phyloP scores from a whole-genome alignment of 2,888 invertebrate genomes.

The Acanthopleura granulata region DNA sequence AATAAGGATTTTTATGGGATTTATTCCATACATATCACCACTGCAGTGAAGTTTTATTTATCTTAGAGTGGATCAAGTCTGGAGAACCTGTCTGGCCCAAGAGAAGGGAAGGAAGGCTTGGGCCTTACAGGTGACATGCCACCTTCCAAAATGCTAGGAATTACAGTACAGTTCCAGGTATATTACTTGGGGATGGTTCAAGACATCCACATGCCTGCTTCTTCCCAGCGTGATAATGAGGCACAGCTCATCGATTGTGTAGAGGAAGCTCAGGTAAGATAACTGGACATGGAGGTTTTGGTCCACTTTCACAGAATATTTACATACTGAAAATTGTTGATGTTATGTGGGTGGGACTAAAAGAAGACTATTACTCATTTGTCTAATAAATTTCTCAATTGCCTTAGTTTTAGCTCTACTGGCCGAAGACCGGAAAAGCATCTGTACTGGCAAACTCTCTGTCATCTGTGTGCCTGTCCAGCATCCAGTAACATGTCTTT shows the following conservation, averaged over 20 bases:
- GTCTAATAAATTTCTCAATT: no score
- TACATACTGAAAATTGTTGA: no score
- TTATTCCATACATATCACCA: no score
- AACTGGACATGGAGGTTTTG: neutral
- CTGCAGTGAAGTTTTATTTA: neutral
- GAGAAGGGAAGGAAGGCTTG: conserved; percentile 38
- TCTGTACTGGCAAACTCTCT: no score
- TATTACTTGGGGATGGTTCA: conserved; percentile 60
- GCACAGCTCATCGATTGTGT: conserved; percentile 66
- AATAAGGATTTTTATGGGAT: no score
- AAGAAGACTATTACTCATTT: no score
- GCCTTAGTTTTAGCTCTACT: no score
- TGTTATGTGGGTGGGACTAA: no score
- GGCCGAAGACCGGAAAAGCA: no score
- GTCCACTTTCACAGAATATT: no score
- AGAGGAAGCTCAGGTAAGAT: conserved; percentile 64
- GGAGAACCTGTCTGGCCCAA: conserved; percentile 39
- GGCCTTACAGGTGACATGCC: conserved; percentile 3
- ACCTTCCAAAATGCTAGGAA: neutral
- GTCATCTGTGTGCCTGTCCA: no score
- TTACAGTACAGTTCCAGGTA: conserved; percentile 39
- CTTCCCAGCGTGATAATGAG: conserved; percentile 58
- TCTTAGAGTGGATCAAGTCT: conserved; percentile 43
- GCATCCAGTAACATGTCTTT: no score
- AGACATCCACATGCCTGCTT: conserved; percentile 57